These are phyloP conservation scores for Macrobrachium nipponense DNA, from an alignment of 1,140 invertebrate genomes.

Conservation along the genomic window DNA sequence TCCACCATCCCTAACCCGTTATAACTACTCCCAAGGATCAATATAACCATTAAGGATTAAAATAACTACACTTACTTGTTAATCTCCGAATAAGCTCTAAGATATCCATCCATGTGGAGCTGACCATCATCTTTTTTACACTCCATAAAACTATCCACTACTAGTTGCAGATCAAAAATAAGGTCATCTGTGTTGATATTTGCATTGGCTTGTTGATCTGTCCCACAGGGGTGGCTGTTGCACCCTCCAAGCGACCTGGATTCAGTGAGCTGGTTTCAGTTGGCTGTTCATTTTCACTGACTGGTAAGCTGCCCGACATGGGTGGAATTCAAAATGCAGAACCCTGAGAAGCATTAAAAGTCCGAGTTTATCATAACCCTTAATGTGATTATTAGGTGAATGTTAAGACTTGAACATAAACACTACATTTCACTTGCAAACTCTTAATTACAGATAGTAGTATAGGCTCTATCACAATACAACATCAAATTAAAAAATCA, in stretches of 20 bases:
- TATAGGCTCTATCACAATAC: too few species aligned
- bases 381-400: too few species aligned
- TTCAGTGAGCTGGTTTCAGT: background rate
- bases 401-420: too few species aligned
- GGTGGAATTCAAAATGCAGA: background rate
- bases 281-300: background rate
- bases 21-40: too few species aligned
- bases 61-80: conserved; percentile 47
- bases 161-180: conserved; percentile 43
- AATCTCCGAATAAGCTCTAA: conserved; percentile 41
- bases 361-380: too few species aligned
- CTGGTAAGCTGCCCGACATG: conserved; percentile 6
- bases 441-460: too few species aligned
- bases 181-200: conserved; percentile 27
- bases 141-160: conserved; percentile 36
- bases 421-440: too few species aligned
- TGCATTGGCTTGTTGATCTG: background rate
- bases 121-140: conserved; percentile 47
- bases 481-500: too few species aligned
- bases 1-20: too few species aligned
- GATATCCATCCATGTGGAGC: conserved; percentile 50
- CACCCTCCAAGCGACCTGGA: conserved; percentile 1
- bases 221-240: background rate
- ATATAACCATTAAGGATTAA: too few species aligned
- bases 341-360: background rate